Percentiles rank a stretch among this genome's conserved stretches.
Conservation (phyloP, 2,888 invertebrate species). For the Megalurothrips usitatus region DNA sequence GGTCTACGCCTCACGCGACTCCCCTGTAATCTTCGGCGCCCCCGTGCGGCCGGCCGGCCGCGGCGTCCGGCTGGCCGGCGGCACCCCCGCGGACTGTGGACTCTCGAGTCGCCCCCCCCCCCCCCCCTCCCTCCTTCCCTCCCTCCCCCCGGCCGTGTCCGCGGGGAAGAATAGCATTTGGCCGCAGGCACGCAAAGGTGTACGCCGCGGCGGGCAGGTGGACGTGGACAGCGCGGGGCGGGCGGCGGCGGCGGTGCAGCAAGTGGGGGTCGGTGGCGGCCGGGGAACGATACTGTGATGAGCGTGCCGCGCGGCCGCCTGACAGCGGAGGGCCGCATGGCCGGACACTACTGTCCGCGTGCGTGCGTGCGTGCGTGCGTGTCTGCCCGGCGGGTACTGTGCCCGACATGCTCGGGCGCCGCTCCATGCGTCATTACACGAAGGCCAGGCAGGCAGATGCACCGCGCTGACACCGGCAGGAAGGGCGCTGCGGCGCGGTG, state of each 20-base stretch:
- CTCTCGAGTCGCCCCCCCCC: background rate
- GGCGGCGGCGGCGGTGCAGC: background rate
- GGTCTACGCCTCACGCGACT: constrained; percentile 1
- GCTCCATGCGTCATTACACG: no score
- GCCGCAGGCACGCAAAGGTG: background rate
- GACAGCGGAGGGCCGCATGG: no score
- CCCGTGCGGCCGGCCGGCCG: background rate
- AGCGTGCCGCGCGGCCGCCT: no score
- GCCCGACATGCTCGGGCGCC: no score
- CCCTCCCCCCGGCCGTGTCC: background rate
- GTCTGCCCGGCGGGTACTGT: no score
- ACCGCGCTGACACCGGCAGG: no score
- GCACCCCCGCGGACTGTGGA: background rate
- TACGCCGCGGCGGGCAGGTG: background rate
- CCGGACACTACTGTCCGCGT: no score
- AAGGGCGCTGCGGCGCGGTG: no score
- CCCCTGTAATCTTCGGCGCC: constrained; percentile 21
- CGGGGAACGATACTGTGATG: no score
- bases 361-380: no score
- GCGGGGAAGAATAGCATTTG: background rate
- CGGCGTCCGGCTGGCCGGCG: background rate
- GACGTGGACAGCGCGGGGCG: background rate
- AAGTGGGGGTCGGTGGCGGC: background rate
- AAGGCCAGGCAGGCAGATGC: no score
- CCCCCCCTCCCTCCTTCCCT: background rate